Evolutionary conservation across 2,113 vertebrate genomes (phyloP), one percentile per base, ranked within the genome.

Genomic region (Antennarius striatus): DNA sequence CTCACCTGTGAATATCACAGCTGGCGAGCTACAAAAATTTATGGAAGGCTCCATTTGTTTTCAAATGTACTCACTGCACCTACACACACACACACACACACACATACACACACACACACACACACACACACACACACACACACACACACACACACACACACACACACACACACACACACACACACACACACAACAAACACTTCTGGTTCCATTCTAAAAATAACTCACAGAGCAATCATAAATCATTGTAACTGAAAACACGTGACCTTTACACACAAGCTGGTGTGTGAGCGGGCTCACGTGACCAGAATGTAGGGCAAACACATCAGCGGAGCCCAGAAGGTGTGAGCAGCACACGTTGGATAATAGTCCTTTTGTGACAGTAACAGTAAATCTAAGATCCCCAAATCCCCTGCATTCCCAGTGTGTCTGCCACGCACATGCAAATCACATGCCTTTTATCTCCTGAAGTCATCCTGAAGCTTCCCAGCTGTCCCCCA

Each of bases 161-260:
- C 52, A 36, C 22, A 22, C 22, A 36, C 7, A 36, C 32, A 36
- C 68, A 56, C 45, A 57, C 52, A 47, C 72, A 30, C 57, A 63
- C 71, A 73, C 51, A 59, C 70, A 64, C 28, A 30, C 42, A 75
- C 75, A 45, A 58, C 68, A 68, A 66, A 54, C 62, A 52, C 68
- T 63, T 65, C 59, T 1, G 6, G 63, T 54, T 54, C 9, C 1
- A 48, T 43, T 64, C 84, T 83, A 81, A 86, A 88, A 88, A 90
- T 89, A 89, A 63, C 58, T 69, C 8, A 1, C 1, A 70, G 55
- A 40, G 36, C 57, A 64, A 62, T 67, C 72, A 88, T 89, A 86
- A 86, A 90, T 89, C 87, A 87, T 10, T 63, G 79, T 43, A 73
- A 75, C 55, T 43, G 52, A 56, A 59, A 80, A 75, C 68, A 77